Base-by-base conservation (phyloP, 2,797 vertebrate species). In the Hoplostethus mediterraneus region DNA sequence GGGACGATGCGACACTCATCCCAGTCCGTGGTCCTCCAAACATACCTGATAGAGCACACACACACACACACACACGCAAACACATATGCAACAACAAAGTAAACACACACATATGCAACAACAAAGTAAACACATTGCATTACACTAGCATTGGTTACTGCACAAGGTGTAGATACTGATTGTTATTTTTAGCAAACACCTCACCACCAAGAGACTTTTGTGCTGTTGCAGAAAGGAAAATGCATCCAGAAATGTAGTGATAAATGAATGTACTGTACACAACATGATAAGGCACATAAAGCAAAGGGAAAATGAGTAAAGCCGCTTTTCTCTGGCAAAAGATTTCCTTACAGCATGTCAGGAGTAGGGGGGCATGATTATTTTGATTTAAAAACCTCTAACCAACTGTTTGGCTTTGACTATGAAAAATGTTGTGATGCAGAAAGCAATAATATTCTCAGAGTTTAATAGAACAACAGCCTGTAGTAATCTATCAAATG, bases 21-120 rank as follows among this genome's bases (percentile, higher is more conserved):
- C 98, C 98, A 99, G 79, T 96, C 96, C 5, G 97, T 96, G 36
- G 93, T 95, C 89, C 93, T 96, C 98, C 98, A 99, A 77, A 92
- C 92, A 80, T 95, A 98, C 88, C 98, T 99, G 86, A 51, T 9
- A 77, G n/a, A 77, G 74, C 17, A 25, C 33, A 65, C 62, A 63
- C 4, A 67, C 31, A 62, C 21, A 66, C 3, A 2, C 12, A 58
- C 38, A 64, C 11, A 55, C 33, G 52, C n/a, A 64, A 44, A 60
- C 62, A 11, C 2, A 70, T 16, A 48, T 3, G 28, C 28, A 28
- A 28, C 2, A 2, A 28, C 28, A 28, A 1, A 28, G 28, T 3
- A 28, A 1, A 3, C 28, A 28, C 1, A 14, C 10, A 49, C 54
- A 14, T 17, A 44, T 12, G 5, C 30, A 58, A 5, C 13, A 69